A percentile compares a stretch with the other conserved stretches of the same genome.
Evolutionary conservation across 1,140 invertebrate genomes (phyloP).

Genomic region (Papilio xuthus): DNA sequence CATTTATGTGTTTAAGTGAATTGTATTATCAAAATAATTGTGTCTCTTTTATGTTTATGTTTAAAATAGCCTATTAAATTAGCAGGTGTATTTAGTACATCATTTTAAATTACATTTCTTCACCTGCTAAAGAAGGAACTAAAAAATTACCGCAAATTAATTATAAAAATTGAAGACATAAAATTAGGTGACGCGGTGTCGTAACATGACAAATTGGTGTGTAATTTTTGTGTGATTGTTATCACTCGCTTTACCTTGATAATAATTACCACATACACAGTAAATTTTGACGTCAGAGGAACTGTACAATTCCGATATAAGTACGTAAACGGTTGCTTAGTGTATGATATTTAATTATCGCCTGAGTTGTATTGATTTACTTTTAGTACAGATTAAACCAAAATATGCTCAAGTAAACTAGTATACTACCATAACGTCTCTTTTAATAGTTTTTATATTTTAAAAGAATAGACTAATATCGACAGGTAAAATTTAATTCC

Average conservation of each 20-base stretch:
- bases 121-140: slow-evolving; percentile 12
- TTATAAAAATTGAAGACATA: slow-evolving; percentile 16
- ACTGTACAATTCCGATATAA: neutral
- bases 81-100: neutral
- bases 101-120: slow-evolving; percentile 16
- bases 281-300: neutral
- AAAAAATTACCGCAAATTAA: slow-evolving; percentile 16
- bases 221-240: slow-evolving; percentile 23
- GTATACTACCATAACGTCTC: too few species aligned
- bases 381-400: neutral
- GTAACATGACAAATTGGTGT: slow-evolving; percentile 17
- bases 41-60: too few species aligned
- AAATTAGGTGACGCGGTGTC: slow-evolving; percentile 28
- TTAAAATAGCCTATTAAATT: neutral
- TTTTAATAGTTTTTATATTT: too few species aligned
- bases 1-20: neutral
- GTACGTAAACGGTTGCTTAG: neutral
- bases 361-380: too few species aligned
- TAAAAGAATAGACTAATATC: too few species aligned
- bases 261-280: slow-evolving; percentile 29
- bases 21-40: too few species aligned
- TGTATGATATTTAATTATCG: neutral
- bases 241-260: slow-evolving; percentile 25
- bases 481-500: too few species aligned
- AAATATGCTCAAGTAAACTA: neutral